Conservation (phyloP, 1,140 invertebrate species). For the Ceratosolen fusciceps region DNA sequence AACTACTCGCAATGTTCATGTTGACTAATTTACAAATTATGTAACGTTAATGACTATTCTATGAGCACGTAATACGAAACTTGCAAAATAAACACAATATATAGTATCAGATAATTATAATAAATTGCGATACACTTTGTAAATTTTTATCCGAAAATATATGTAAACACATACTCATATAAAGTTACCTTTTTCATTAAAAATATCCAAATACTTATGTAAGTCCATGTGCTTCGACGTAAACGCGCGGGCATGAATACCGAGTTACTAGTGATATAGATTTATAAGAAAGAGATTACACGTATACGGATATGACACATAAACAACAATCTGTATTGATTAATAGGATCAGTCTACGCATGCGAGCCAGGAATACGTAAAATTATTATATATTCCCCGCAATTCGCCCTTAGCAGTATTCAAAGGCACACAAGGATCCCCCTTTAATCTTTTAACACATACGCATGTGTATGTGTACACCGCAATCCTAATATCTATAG, state of each 20-base stretch:
- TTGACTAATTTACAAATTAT: constrained; percentile 31
- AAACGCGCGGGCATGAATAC: neutral
- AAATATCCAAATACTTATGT: neutral
- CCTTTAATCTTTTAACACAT: neutral
- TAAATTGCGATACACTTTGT: neutral
- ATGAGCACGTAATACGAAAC: constrained; percentile 1
- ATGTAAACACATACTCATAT: neutral
- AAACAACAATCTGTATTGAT: neutral
- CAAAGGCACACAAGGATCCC: neutral
- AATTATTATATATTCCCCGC: neutral
- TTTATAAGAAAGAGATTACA: neutral
- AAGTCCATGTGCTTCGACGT: too few relatives aligned
- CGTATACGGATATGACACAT: neutral
- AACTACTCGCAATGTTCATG: constrained; percentile 20
- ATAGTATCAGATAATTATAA: constrained; percentile 11
- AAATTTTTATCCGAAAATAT: neutral
- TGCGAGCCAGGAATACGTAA: neutral
- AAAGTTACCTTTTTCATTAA: neutral
- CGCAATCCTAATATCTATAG: too few relatives aligned
- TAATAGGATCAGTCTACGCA: neutral
- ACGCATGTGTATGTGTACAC: too few relatives aligned
- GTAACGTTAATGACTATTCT: constrained; percentile 20
- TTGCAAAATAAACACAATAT: constrained; percentile 32
- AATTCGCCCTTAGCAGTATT: neutral
- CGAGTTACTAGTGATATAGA: neutral